Evolutionary conservation across 1,140 invertebrate genomes (phyloP), one percentile per base, ranked within the genome.

Genomic region (Diachasma alloeum): DNA sequence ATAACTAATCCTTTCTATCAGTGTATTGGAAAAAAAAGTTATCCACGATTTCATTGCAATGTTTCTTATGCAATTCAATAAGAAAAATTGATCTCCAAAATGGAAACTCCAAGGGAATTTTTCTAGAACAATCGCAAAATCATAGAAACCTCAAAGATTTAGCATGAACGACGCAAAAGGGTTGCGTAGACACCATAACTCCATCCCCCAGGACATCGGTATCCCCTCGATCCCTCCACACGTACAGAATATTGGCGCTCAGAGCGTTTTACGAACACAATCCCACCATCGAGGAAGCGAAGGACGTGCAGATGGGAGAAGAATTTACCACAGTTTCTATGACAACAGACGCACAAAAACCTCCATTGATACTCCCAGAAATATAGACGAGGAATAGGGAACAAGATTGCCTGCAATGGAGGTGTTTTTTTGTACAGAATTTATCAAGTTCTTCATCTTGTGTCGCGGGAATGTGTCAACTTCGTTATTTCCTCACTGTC

Each of bases 261-360:
- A 8, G 11, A 22, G 59, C 59, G 22, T 26, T 26, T 63, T 19
- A 63, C 59, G 19, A 63, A 31, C 22, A 63, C 22, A 26, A 63
- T 26, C 9, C 19, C 9, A 13, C 39, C 39, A 13, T 42, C 13
- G 59, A 63, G 59, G 24, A 24, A 63, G 24, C 26, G 24, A 26
- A 31, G 22, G 24, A 26, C 5, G 13, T 5, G 24, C 4, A 63
- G 22, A 63, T 26, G n/a, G 48, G 15, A 19, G 24, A 31, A 63
- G 24, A 26, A 59, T 4, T 31, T 63, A 6, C 19, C 6, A 2
- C 59, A 4, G 80, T 86, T 72, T 74, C 78, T 81, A 86, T 85
- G 85, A 80, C 81, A 83, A 84, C 85, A 82, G 85, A 84, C 85
- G 80, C 81, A 75, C 82, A 85, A 84, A 84, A 86, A 85, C 82